Base-by-base conservation (phyloP, 2,888 invertebrate species). In the Polydrusus pterygomalis region DNA sequence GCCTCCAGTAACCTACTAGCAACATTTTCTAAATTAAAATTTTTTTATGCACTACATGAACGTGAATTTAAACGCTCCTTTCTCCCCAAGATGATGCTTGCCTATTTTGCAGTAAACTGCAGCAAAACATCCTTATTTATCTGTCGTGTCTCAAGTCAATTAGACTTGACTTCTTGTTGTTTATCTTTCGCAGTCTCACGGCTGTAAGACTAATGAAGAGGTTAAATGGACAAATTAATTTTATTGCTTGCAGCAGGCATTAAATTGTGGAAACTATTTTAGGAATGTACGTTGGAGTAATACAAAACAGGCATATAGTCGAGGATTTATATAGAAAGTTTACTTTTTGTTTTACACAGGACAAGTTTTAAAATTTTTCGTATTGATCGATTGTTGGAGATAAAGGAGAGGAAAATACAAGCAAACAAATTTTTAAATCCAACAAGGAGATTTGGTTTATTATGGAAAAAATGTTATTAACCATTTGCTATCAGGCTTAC, bases 141-240 rank as follows among this genome's bases (percentile, higher is more conserved):
- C 34, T 34, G 15, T 13, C 9, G 56, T 34, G 25, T 15, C 56
- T 34, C 30, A 17, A 30, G 56, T 58, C 34, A 58, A 58, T 58
- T 34, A 58, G 34, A 11, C 9, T 34, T 15, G 18, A 58, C 34
- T 34, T n/a, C 3, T n/a, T n/a, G 34, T 9, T 58, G 56, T 58
- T 58, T 58, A 25, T 54, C 30, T 54, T 54, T 11, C 54, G 9
- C 15, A 5, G 15, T 15, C 56, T 6, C 9, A 15, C 34, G 15
- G 34, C 56, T 58, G 56, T 10, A n/a, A 15, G 34, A 58, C 56
- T 34, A 58, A 58, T 58, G 34, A 58, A 58, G 56, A 58, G 15
- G 8, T 34, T 58, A 30, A 34, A 34, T 58, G 56, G 56, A 58
- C 34, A 58, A 58, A 58, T 58, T 58, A 15, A 15, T 47, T 58